Evolutionary conservation across 2,113 vertebrate genomes (phyloP).

Genomic region (Brienomyrus longianalis): DNA sequence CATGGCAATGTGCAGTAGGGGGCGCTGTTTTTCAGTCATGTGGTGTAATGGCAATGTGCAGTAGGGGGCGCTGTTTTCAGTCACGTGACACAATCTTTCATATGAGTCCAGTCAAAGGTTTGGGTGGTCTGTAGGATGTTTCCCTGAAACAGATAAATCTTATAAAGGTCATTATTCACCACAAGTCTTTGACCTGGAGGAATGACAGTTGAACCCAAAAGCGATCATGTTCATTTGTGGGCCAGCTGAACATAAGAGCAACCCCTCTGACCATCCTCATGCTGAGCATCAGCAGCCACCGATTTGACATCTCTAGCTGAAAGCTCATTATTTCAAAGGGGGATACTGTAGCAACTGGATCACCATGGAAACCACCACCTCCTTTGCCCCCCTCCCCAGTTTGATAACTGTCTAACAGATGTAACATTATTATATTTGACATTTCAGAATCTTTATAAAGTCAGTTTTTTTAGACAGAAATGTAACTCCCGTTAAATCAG

Average conservation of each 20-base stretch:
- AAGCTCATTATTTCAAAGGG: slow-evolving; percentile 6
- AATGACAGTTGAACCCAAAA: background rate
- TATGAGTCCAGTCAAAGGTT: background rate
- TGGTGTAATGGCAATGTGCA: background rate
- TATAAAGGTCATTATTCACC: background rate
- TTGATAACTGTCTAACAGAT: background rate
- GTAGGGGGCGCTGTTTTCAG: background rate
- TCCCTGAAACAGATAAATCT: background rate
- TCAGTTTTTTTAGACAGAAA: slow-evolving; percentile 1
- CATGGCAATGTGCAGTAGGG: background rate
- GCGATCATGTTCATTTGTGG: background rate
- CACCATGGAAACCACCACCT: background rate
- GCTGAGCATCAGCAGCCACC: background rate
- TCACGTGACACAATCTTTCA: background rate
- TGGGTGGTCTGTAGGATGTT: background rate
- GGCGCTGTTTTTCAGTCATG: background rate
- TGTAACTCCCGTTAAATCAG: background rate
- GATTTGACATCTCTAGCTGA: background rate
- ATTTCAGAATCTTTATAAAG: slow-evolving; percentile 10
- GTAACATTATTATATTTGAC: background rate
- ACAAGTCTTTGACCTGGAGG: background rate
- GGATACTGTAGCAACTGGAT: background rate
- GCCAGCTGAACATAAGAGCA: background rate
- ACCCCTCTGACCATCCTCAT: background rate
- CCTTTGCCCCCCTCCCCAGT: background rate